Conservation (phyloP, 35 echinoderm and acorn worm genomes). For the Heliocidaris erythrogramma region DNA sequence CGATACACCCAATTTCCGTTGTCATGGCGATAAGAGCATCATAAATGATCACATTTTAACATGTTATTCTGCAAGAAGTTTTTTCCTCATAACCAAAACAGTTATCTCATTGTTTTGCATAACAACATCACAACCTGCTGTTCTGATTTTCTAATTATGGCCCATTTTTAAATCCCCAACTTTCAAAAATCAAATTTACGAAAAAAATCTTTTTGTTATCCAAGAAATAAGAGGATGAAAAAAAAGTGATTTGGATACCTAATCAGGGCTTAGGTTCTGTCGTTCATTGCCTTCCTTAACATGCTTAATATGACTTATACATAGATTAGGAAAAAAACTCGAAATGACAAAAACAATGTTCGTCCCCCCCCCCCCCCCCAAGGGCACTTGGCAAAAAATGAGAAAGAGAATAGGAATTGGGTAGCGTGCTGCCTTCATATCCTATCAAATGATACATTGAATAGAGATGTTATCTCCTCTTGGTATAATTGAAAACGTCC, state of each 20-base stretch:
- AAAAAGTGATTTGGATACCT: not conserved
- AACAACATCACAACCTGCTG: too few species aligned
- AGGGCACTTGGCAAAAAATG: not conserved
- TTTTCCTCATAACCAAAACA: too few species aligned
- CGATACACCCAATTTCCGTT: too few species aligned
- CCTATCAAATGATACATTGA: not conserved
- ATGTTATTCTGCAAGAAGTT: too few species aligned
- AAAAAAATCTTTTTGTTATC: not conserved
- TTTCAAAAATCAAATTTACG: too few species aligned
- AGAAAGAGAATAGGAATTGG: not conserved
- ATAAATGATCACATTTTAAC: too few species aligned
- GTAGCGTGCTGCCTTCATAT: not conserved
- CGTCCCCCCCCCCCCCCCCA: too few species aligned
- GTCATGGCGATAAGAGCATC: too few species aligned
- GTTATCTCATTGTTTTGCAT: too few species aligned
- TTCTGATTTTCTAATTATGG: too few species aligned
- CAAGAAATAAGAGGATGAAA: not conserved
- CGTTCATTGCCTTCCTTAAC: not conserved
- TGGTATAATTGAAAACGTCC: conserved; percentile 25
- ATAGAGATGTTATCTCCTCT: not conserved
- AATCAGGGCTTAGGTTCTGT: not conserved
- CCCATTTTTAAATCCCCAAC: too few species aligned
- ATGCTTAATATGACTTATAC: not conserved
- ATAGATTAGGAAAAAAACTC: not conserved
- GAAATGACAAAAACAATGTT: not conserved